Percentiles rank a stretch among this genome's conserved stretches.
Evolutionary conservation across 2,797 vertebrate species (phyloP).

Genomic region (Poecilia velifera): DNA sequence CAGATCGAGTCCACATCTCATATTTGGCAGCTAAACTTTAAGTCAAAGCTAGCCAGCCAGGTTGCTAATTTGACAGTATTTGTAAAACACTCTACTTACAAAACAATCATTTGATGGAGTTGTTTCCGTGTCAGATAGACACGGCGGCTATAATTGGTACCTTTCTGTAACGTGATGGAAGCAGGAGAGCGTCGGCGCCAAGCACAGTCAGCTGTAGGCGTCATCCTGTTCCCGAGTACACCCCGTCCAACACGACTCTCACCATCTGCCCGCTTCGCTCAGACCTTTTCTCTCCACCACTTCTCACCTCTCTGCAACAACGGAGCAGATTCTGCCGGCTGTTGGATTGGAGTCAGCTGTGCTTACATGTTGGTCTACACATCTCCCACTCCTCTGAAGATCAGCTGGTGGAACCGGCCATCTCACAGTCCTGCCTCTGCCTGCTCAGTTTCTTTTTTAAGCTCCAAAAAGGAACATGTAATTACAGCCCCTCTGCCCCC

Average conservation of each 20-base stretch:
- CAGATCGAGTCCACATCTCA: background rate
- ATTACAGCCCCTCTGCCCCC: constrained; percentile 21
- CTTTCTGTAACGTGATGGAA: constrained; percentile 10
- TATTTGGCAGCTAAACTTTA: background rate
- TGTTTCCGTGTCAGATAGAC: background rate
- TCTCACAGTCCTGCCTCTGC: background rate
- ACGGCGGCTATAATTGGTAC: background rate
- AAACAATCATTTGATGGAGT: background rate
- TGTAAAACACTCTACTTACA: background rate
- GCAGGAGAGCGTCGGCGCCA: constrained; percentile 20
- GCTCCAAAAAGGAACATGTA: constrained; percentile 40
- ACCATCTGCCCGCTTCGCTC: constrained; percentile 53
- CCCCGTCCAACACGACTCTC: constrained; percentile 43
- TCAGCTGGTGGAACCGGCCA: background rate
- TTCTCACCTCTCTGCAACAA: constrained; percentile 27
- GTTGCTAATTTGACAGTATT: background rate
- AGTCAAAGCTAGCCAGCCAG: background rate
- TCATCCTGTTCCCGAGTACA: constrained; percentile 51
- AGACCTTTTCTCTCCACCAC: background rate
- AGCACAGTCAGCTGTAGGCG: constrained; percentile 51
- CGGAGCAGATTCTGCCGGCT: background rate
- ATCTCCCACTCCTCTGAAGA: background rate
- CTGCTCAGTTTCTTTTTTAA: constrained; percentile 36
- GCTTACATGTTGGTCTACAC: background rate
- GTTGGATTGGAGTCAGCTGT: background rate